These are phyloP conservation scores for Sycophila texana DNA, from an alignment of 2,888 invertebrate species.

Conservation along the genomic window DNA sequence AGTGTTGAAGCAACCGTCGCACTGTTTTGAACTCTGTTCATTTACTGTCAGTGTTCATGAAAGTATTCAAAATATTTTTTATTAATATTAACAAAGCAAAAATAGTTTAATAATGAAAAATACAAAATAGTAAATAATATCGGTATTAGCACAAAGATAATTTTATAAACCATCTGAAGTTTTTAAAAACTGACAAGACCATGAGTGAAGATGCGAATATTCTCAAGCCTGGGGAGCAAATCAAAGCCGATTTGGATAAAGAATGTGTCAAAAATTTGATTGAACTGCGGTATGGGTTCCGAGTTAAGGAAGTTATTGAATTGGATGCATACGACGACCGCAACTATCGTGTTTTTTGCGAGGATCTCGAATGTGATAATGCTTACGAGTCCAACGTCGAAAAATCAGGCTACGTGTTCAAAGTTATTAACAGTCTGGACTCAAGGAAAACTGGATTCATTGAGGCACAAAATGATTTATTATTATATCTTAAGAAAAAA, in stretches of 20 bases:
- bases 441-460: slow-evolving; percentile 82
- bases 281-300: slow-evolving; percentile 81
- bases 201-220: slow-evolving; percentile 17
- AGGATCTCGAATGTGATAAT: slow-evolving; percentile 79
- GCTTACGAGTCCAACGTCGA: slow-evolving; percentile 78
- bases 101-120: too few relatives aligned
- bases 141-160: too few relatives aligned
- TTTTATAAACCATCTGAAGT: too few relatives aligned
- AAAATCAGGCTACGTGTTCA: slow-evolving; percentile 85
- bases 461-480: slow-evolving; percentile 85
- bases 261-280: slow-evolving; percentile 78
- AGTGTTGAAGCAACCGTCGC: too few relatives aligned
- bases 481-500: slow-evolving; percentile 82
- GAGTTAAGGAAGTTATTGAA: slow-evolving; percentile 78
- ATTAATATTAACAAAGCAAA: too few relatives aligned
- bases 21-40: too few relatives aligned
- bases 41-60: too few relatives aligned
- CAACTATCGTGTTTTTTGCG: slow-evolving; percentile 83
- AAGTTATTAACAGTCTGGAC: slow-evolving; percentile 89
- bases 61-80: too few relatives aligned
- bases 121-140: too few relatives aligned
- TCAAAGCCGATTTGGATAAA: slow-evolving; percentile 78
- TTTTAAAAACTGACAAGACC: not conserved
- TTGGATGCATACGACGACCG: slow-evolving; percentile 88
- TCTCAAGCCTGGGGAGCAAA: slow-evolving; percentile 78